Base-by-base conservation (phyloP, 30 jellyfish, hydroid and myxozoan species). In the Hydractinia echinata region DNA sequence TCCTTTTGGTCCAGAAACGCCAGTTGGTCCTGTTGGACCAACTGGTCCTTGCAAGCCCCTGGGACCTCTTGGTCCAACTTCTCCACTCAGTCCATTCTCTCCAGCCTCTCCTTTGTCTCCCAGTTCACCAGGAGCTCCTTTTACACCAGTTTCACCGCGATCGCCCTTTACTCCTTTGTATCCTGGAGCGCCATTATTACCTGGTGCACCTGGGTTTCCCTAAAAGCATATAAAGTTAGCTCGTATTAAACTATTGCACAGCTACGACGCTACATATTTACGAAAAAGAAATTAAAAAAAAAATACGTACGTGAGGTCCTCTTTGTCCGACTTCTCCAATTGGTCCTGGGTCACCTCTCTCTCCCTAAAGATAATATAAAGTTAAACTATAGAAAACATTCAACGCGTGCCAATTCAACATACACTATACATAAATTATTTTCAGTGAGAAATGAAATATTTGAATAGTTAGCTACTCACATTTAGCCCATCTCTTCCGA, bases 51-150 rank as follows among this genome's bases (percentile, higher is more conserved):
- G 87, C n/a, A 80, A 51, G 11, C 87, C 87, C 44, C 81, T 19
- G 21, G 87, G 87, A 20, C 85, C 89, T 53, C 58, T 19, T 82
- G 89, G 89, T 82, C 89, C 89, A 11, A 19, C 76, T 21, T 82
- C 89, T 19, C 89, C 89, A 67, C 54, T 44, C 10, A 53, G 1
- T 7, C 89, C 89, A 82, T 69, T 68, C 1, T 82, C 89, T n/a
- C 89, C 89, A 20, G 77, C 16, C 15, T 61, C 81, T 20, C 95
- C 95, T 81, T 86, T 86, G 21, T 62, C 87, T 14, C 95, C 95
- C 30, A 71, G 72, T 8, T 8, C 20, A 8, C 89, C 89, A 15
- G 89, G 11, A 14, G 87, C 79, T 54, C 95, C 95, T 86, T 62
- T 81, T 72, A 62, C 68, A 11, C 91, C 87, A 68, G 56, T 16